Evolutionary conservation across 2,797 vertebrate species (phyloP).

Genomic region (Pangasius mekongensis): DNA sequence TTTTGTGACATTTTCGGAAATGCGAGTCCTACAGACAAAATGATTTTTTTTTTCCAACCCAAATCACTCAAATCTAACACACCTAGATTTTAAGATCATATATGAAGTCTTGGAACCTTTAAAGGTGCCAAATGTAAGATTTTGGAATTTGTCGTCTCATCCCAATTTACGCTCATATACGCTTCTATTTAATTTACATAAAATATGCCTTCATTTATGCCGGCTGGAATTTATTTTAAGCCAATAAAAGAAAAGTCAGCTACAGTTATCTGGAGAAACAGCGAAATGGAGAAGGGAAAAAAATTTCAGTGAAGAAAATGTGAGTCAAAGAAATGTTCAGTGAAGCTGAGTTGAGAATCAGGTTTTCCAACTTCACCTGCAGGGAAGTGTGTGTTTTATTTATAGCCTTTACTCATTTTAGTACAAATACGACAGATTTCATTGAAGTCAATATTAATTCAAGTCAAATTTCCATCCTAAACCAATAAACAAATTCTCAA

Average conservation of each 20-base stretch:
- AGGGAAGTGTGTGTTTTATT: background rate
- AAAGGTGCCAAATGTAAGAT: background rate
- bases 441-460: background rate
- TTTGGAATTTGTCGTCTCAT: background rate
- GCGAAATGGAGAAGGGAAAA: too few relatives aligned
- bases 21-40: background rate
- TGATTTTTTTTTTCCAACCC: background rate
- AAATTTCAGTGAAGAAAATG: too few relatives aligned
- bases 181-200: too few relatives aligned
- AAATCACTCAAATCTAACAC: background rate
- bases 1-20: background rate
- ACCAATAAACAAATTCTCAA: too few relatives aligned
- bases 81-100: background rate
- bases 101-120: background rate
- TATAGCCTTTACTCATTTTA: background rate
- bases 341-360: background rate
- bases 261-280: too few relatives aligned
- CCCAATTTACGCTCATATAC: too few relatives aligned
- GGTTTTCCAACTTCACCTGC: too few relatives aligned
- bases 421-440: background rate
- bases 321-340: too few relatives aligned
- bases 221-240: too few relatives aligned
- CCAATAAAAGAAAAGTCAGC: too few relatives aligned
- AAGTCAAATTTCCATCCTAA: too few relatives aligned
- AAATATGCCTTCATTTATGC: too few relatives aligned